Base-by-base conservation (phyloP, 2,888 invertebrate genomes). In the Oegoconia quadripuncta region DNA sequence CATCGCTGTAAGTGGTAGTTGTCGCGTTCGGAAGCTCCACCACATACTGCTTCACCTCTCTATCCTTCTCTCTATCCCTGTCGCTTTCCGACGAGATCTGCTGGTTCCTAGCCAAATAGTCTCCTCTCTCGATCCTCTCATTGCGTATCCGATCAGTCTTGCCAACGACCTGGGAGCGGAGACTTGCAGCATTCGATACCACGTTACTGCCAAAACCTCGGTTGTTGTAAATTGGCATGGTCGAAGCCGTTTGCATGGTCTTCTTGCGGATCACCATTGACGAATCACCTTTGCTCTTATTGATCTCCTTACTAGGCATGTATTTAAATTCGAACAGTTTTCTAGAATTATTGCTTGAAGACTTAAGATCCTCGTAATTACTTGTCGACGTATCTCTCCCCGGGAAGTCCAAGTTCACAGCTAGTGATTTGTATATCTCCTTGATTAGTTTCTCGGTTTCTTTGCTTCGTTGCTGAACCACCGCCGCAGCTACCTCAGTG, bases 401-500 rank as follows among this genome's bases (percentile, higher is more conserved):
- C 1, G 65, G 59, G 18, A 54, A 48, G 11, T 70, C 69, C 45
- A 72, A 42, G 32, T 68, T 68, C 3, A 74, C 41, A 13, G 78
- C 71, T 44, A 84, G 64, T 1, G 84, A 81, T 44, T 79, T 81
- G 51, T 86, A 84, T 55, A 84, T 84, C 57, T 84, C 83, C 50
- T 78, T 74, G 14, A 84, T 82, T 15, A 84, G 59, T 39, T 73
- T 73, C 27, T 79, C 69, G 2, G 82, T 80, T 65, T 82, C 82
- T 28, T 62, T 68, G 38, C 42, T 70, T 3, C 50, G 62, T 9
- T 49, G 36, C 8, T 44, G 50, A 34, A 49, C 50, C 0, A 36
- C 17, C n/a, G 27, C 5, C n/a, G 43, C 39, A 3, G 13, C 12
- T 2, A 45, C 34, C 7, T 64, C 74, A 0, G 79, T 79, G 50